phyloP scores from a whole-genome alignment of 2,797 vertebrate genomes.

The Acipenser oxyrinchus region DNA sequence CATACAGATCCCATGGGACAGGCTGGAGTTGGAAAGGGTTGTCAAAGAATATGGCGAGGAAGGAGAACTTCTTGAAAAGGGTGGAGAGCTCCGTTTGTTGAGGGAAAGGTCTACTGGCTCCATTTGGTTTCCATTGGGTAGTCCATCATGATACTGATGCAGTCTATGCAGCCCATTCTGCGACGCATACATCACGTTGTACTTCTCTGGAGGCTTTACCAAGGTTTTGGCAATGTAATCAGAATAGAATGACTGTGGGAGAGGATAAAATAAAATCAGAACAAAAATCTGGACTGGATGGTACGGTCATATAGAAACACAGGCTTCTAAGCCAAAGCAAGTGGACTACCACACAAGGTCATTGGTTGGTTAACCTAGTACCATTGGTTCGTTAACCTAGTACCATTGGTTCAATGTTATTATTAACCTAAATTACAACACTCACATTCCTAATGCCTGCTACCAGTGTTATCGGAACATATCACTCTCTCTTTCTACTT shows the following conservation, averaged over 20 bases:
- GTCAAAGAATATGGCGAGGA: constrained; percentile 62
- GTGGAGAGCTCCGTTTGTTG: constrained; percentile 77
- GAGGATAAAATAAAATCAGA: constrained; percentile 12
- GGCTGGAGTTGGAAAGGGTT: constrained; percentile 50
- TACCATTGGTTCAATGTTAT: too few species aligned
- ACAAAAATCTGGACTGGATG: background rate
- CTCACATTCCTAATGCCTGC: too few species aligned
- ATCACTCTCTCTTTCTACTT: too few species aligned
- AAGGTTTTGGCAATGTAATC: constrained; percentile 61
- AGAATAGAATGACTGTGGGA: constrained; percentile 64
- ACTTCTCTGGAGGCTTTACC: constrained; percentile 69
- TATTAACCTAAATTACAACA: too few species aligned
- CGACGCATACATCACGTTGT: constrained; percentile 62
- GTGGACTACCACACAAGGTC: too few species aligned
- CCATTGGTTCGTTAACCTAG: too few species aligned
- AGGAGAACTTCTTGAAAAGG: constrained; percentile 60
- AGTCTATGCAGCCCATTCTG: constrained; percentile 10
- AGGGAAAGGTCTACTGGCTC: constrained; percentile 92
- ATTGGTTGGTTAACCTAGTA: too few species aligned
- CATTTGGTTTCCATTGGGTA: constrained; percentile 68
- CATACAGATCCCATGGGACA: constrained; percentile 58
- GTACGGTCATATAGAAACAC: too few species aligned
- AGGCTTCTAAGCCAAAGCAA: background rate
- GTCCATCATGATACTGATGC: constrained; percentile 50
- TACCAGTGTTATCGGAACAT: too few species aligned